Base-by-base conservation (phyloP, 2,888 invertebrate genomes). In the Drosophila dives region DNA sequence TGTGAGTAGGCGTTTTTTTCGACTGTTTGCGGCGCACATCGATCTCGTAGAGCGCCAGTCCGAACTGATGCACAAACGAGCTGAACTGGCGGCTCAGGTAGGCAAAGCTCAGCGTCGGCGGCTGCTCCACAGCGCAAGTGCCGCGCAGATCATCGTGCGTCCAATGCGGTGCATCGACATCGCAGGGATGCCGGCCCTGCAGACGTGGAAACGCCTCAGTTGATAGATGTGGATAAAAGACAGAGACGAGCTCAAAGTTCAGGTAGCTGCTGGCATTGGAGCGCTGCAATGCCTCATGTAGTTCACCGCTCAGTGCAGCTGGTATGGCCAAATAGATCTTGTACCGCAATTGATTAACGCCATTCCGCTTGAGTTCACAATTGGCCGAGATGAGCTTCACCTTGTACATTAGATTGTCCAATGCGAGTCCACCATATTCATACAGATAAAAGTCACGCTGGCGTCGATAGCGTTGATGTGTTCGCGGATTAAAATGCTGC, bases 161-260 rank as follows among this genome's bases (percentile, higher is more conserved):
- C 91, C 88, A 88, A 33, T 90, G 84, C 1, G 92, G 89, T 0
- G 92, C 91, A 73, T 92, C 90, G 65, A 92, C 86, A 64, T 93
- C 90, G 72, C 91, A 92, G 0, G 91, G 91, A 90, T 93, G 92
- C 1, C 93, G 90, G 2, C 91, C 91, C 26, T 94, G 94, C 48
- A 95, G 93, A 53, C 94, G 94, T 0, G 97, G 96, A 64, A 96
- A 94, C 1, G 96, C 96, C 93, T 97, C 97, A 0, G 94, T 94
- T 50, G 96, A 96, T 69, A 97, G 93, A 92, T 97, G 97, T 0
- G 97, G 97, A 94, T 95, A 96, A 92, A 96, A 96, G 0, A 94
- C 94, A 62, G 94, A 93, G 3, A 95, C 93, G 74, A 94, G 93
- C 34, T 93, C 92, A 71, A 95, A 95, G 92, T 42, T 93, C 86